phyloP scores from a whole-genome alignment of 1,140 invertebrate genomes.

The Drosophila pseudoananassae region DNA sequence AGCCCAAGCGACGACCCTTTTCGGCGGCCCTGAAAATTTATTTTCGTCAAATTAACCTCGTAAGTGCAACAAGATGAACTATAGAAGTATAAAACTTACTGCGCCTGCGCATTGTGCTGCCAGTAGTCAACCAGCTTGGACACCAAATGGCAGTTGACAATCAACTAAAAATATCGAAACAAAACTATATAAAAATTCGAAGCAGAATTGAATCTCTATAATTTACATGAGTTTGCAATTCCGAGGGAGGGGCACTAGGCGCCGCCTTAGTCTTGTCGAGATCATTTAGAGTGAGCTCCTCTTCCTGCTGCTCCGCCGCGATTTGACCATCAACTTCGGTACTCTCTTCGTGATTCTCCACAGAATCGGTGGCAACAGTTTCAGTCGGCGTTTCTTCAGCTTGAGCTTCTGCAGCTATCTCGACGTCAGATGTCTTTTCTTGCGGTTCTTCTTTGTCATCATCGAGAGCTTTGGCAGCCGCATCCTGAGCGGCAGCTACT shows the following conservation, averaged over 20 bases:
- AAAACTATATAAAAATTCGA: neutral
- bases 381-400: neutral
- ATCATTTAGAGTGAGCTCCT: constrained; percentile 56
- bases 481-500: constrained; percentile 39
- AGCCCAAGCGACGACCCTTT: constrained; percentile 86
- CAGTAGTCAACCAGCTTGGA: constrained; percentile 88
- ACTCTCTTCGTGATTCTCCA: constrained; percentile 42
- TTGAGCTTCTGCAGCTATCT: constrained; percentile 1
- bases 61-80: neutral
- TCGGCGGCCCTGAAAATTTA: constrained; percentile 51
- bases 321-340: constrained; percentile 17
- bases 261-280: constrained; percentile 59
- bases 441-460: constrained; percentile 16
- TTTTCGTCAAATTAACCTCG: constrained; percentile 46
- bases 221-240: constrained; percentile 81
- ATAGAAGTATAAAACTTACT: constrained; percentile 82
- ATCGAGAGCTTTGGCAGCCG: neutral
- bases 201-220: neutral
- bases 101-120: constrained; percentile 87
- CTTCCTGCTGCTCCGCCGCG: constrained; percentile 31
- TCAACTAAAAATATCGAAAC: constrained; percentile 85
- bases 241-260: constrained; percentile 58
- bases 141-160: constrained; percentile 88
- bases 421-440: neutral
- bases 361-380: neutral